Base-by-base conservation (phyloP, 2,888 invertebrate genomes). In the Argynnis bischoffii region DNA sequence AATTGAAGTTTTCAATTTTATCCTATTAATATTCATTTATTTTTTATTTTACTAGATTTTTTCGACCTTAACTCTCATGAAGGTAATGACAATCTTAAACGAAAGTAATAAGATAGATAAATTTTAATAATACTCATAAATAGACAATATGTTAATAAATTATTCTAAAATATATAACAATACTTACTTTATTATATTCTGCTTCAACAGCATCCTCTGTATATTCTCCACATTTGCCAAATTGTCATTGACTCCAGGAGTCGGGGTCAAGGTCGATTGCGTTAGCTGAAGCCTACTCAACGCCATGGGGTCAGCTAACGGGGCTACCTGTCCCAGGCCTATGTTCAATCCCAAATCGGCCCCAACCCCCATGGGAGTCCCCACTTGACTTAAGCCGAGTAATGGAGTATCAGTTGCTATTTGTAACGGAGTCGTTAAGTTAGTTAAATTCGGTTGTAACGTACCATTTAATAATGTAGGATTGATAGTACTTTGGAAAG, bases 131-230 rank as follows among this genome's bases (percentile, higher is more conserved):
- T 4, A 26, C 4, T 4, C 26, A 26, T 26, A 26, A 35, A 35
- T 35, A 8, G 6, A 35, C 8, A 8, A 6, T 0, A 35, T 6
- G 8, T 35, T 11, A 41, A 41, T 11, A 56, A 57, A 21, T 31
- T 1, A 55, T 55, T 35, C 15, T 6, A 18, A 55, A 21, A 13
- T 26, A 46, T 26, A 46, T 14, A 18, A 16, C n/a, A 16, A 1
- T 26, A 26, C 90, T 88, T 47, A 93, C 93, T 90, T 92, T 82
- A 92, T 91, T 72, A 93, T 91, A 76, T 92, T 93, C 77, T 93
- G 93, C 65, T 93, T 93, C 65, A 93, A 77, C 74, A 93, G 76
- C 92, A 93, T 93, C 79, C 92, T 81, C 77, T 93, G 92, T 54
- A 93, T 88, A 72, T 92, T 92, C 73, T 93, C 92, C 1, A 89